phyloP scores from a whole-genome alignment of 2,888 invertebrate species.

The Resseliella maxima region DNA sequence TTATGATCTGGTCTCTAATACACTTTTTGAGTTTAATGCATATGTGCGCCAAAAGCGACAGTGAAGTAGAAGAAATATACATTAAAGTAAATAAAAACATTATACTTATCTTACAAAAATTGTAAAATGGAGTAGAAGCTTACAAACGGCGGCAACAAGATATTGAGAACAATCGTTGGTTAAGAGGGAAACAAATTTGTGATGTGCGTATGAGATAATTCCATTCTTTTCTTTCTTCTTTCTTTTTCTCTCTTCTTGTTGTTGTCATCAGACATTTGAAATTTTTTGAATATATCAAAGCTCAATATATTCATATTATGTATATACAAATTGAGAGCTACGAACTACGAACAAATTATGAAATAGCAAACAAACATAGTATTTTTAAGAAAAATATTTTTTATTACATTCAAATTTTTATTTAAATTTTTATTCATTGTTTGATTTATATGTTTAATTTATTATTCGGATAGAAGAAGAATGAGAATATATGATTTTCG shows the following conservation, averaged over 20 bases:
- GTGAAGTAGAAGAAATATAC: not conserved
- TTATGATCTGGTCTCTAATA: conserved; percentile 2
- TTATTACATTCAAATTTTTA: too few species aligned
- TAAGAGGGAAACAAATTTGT: not conserved
- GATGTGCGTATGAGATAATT: not conserved
- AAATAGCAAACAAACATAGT: too few species aligned
- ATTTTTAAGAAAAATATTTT: too few species aligned
- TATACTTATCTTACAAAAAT: conserved; percentile 16
- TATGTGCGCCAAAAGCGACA: not conserved
- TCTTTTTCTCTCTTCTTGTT: not conserved
- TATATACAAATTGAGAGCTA: too few species aligned
- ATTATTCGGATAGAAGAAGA: too few species aligned
- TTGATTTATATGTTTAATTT: too few species aligned
- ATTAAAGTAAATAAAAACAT: conserved; percentile 21
- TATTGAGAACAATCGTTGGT: not conserved
- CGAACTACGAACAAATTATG: too few species aligned
- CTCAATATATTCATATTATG: too few species aligned
- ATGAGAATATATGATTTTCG: too few species aligned
- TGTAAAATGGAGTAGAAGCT: not conserved
- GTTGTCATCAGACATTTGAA: too few species aligned
- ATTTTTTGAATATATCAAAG: too few species aligned
- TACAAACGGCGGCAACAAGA: not conserved
- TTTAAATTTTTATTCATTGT: too few species aligned
- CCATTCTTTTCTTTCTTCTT: not conserved
- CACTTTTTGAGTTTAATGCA: conserved; percentile 43